A percentile compares a stretch with the other conserved stretches of the same genome.
Evolutionary conservation across 2,113 vertebrate genomes (phyloP).

Genomic region (Chauna torquata): DNA sequence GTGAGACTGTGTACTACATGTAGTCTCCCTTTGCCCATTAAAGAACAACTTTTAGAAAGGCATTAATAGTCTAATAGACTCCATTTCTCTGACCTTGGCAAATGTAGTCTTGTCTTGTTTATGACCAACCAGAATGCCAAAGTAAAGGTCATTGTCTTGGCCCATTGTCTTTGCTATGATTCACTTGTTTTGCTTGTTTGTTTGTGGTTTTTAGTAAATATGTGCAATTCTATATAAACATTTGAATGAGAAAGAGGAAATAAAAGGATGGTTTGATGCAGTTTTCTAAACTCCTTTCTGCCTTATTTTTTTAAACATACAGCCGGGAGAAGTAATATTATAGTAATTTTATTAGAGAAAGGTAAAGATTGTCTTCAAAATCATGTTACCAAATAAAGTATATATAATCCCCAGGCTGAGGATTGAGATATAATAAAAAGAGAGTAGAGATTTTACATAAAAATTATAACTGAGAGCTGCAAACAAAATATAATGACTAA

Average conservation of each 20-base stretch:
- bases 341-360: neutral
- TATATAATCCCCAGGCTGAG: neutral
- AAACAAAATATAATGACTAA: neutral
- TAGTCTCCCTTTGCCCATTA: neutral
- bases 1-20: neutral
- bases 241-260: neutral
- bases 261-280: neutral
- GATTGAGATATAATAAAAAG: conserved; percentile 3
- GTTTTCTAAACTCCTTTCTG: neutral
- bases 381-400: neutral
- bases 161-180: neutral
- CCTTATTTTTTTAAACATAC: neutral
- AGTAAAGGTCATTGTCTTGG: neutral
- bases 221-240: neutral
- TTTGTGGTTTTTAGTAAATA: fast-evolving
- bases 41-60: neutral
- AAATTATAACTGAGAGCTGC: neutral
- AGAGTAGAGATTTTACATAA: neutral
- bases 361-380: neutral
- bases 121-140: neutral
- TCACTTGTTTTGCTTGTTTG: neutral
- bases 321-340: neutral
- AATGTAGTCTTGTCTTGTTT: neutral
- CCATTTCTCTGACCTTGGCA: neutral
- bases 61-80: neutral